Conservation (phyloP, 2,797 vertebrate genomes). For the Sparidentex hasta region DNA sequence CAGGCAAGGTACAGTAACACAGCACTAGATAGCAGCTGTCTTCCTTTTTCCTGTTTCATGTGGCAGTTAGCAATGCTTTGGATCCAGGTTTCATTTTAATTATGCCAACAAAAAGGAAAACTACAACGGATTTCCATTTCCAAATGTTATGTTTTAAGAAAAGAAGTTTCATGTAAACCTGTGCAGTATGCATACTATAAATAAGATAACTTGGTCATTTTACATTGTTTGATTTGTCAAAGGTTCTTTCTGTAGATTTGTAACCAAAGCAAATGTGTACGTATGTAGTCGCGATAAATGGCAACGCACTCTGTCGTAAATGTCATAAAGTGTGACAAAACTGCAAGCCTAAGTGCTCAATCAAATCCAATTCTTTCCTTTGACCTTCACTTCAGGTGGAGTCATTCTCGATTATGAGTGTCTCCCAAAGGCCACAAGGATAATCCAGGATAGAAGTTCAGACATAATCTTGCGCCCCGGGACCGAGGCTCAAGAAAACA, state of each 20-base stretch:
- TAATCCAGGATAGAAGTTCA: constrained; percentile 76
- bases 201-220: neutral
- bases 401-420: constrained; percentile 57
- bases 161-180: constrained; percentile 6
- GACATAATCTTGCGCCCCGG: constrained; percentile 66
- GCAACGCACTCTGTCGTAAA: neutral
- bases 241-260: neutral
- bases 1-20: constrained; percentile 47
- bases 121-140: constrained; percentile 23
- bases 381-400: constrained; percentile 75
- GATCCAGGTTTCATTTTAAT: constrained; percentile 46
- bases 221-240: neutral
- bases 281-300: neutral
- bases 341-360: constrained; percentile 17
- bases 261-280: neutral
- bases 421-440: constrained; percentile 66
- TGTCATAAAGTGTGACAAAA: constrained; percentile 17
- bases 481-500: constrained; percentile 69
- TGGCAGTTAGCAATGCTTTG: constrained; percentile 40
- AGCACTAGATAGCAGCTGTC: constrained; percentile 48
- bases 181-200: neutral
- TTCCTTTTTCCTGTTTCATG: constrained; percentile 41
- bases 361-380: constrained; percentile 56
- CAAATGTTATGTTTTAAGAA: constrained; percentile 2
- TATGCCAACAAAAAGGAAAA: constrained; percentile 25